Evolutionary conservation across 2,888 invertebrate genomes (phyloP), one percentile per base, ranked within the genome.

Genomic region (Pecten maximus): DNA sequence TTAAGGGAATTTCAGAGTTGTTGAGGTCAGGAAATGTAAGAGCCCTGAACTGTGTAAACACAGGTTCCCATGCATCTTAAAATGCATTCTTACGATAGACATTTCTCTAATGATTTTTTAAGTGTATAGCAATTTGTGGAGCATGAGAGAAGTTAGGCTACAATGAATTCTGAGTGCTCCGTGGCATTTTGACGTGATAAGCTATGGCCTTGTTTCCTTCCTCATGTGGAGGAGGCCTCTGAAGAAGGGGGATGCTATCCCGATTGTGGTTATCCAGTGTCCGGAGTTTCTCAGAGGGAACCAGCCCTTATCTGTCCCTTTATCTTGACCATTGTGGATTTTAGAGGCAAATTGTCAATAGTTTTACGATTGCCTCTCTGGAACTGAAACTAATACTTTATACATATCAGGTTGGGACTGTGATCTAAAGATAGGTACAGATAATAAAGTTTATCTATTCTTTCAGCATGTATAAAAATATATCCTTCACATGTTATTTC

Each of bases 271-370:
- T 28, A 74, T 35, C 74, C 35, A 35, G 35, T 74, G 74, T 74
- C 28, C 28, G 74, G 28, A 28, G 60, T 28, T 35, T 74, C 74
- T 74, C 74, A 74, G 74, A 35, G 74, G 74, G 74, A 15, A 74
- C 74, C 74, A 1, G 35, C 74, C 74, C 74, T 74, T 74, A 74
- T 74, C 74, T 35, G 28, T 28, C 28, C 28, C 28, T 74, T 74
- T 74, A 74, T 74, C 74, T 74, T 74, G 74, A 74, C 74, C 74
- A 74, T 74, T 74, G 74, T 74, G 74, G 74, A 74, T 74, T 74
- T 74, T 74, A 74, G 74, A 23, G 28, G 35, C 0, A 23, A 74
- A 28, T 74, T 74, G 74, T 74, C 74, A 74, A 74, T 74, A 74
- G 15, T 74, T 3, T 74, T 74, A 35, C 16, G 74, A 74, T 74